Conservation (phyloP, 2,888 invertebrate genomes). For the Gasteruption jaculator region DNA sequence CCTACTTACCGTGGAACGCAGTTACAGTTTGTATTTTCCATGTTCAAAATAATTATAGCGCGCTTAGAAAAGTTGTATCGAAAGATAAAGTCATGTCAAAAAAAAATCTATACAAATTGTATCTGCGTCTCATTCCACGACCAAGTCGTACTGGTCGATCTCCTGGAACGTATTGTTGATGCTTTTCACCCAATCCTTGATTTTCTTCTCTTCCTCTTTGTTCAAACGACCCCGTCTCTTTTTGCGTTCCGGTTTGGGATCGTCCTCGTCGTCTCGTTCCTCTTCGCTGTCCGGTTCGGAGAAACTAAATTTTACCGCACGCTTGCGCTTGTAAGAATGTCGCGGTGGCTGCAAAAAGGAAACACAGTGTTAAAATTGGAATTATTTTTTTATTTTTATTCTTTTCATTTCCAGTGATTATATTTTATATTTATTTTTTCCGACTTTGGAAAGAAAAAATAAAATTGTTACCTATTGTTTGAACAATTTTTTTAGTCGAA, state of each 20-base stretch:
- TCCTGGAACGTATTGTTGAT: slow-evolving; percentile 40
- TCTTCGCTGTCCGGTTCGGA: slow-evolving; percentile 23
- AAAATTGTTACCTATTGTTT: neutral
- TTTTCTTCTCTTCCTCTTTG: slow-evolving; percentile 26
- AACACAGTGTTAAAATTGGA: slow-evolving; percentile 10
- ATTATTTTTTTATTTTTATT: too few species aligned
- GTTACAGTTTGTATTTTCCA: too few species aligned
- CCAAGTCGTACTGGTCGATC: slow-evolving; percentile 38
- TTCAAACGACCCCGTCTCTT: slow-evolving; percentile 27
- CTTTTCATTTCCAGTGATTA: too few species aligned
- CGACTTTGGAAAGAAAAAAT: neutral
- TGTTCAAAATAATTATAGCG: too few species aligned
- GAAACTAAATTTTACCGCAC: slow-evolving; percentile 19
- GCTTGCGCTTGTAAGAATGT: slow-evolving; percentile 39
- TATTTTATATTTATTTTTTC: neutral
- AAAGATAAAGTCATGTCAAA: too few species aligned
- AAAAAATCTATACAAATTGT: too few species aligned
- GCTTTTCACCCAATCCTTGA: slow-evolving; percentile 35
- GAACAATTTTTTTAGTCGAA: neutral
- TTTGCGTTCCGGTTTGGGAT: slow-evolving; percentile 20
- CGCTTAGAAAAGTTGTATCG: too few species aligned
- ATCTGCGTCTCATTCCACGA: slow-evolving; percentile 39
- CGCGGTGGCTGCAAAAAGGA: slow-evolving; percentile 37
- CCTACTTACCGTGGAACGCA: too few species aligned
- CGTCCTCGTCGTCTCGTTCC: slow-evolving; percentile 14